phyloP scores from a whole-genome alignment of 1,140 invertebrate genomes.

The Lepidurus apus region DNA sequence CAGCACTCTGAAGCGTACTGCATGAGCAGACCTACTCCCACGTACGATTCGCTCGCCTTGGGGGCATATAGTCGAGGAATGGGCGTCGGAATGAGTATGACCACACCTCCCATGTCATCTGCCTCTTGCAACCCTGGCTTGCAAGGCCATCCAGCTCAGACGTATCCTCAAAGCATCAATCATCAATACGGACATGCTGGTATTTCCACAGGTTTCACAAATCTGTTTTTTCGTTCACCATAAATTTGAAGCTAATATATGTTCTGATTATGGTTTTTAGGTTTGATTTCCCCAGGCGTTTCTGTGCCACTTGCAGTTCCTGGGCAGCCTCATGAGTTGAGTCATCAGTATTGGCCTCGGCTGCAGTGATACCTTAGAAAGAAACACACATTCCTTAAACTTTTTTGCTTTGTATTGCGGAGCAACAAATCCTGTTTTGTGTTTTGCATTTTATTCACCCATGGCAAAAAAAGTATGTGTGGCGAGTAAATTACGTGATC shows the following conservation, averaged over 20 bases:
- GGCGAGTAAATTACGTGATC: not conserved
- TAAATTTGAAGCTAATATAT: not conserved
- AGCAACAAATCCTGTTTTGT: not conserved
- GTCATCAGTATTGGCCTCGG: slow-evolving; percentile 61
- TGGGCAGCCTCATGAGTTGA: slow-evolving; percentile 56
- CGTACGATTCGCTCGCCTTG: not conserved
- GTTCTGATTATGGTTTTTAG: slow-evolving; percentile 43
- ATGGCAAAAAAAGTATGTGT: not conserved
- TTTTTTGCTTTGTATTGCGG: slow-evolving; percentile 1
- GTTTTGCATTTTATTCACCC: slow-evolving; percentile 1
- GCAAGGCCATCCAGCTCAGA: slow-evolving; percentile 7
- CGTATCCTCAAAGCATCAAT: slow-evolving; percentile 33
- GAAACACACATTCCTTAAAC: not conserved
- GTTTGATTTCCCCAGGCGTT: slow-evolving; percentile 63
- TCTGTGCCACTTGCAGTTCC: slow-evolving; percentile 64
- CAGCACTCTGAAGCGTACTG: slow-evolving; percentile 22
- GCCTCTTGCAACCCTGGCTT: not conserved
- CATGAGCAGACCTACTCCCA: slow-evolving; percentile 26
- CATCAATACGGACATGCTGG: slow-evolving; percentile 32
- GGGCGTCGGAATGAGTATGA: slow-evolving; percentile 25
- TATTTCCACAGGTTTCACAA: slow-evolving; percentile 26
- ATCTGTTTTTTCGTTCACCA: not conserved
- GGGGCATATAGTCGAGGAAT: slow-evolving; percentile 23
- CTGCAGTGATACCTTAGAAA: slow-evolving; percentile 52
- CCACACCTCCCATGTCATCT: slow-evolving; percentile 22